Evolutionary conservation across 2,113 vertebrate genomes (phyloP), one percentile per base, ranked within the genome.

Genomic region (Petroica traversi): DNA sequence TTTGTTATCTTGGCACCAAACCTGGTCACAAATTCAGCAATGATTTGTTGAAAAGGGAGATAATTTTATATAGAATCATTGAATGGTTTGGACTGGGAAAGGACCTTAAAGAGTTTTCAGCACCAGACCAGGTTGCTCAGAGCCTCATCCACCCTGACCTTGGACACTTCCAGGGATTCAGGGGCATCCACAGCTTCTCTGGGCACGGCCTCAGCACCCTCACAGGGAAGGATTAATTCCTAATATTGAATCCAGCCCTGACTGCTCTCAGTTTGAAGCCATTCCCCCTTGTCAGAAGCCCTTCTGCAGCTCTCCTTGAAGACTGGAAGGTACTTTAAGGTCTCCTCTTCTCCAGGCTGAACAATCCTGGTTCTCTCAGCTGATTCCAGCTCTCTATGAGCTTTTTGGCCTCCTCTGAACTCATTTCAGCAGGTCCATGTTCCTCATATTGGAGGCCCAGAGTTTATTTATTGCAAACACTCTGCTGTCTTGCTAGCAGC

Each of bases 391-490:
- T 51, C 36, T 73, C 43, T 49, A n/a, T n/a, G 26, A 51, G 3
- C 45, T 19, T 19, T 33, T 2, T 3, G 2, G 48, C 12, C 43
- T 49, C 14, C 20, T 41, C 36, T 73, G 76, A 11, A 8, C 34
- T 80, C 0, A 0, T 12, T 73, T 15, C 49, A 72, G 75, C 58
- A 41, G 31, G 9, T 33, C 57, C 23, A 1, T 64, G 23, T 66
- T 36, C 33, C 29, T 26, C 14, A 1, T 5, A 0, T 9, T 7
- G 12, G 24, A 14, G 8, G 7, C 14, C 29, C 57, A 10, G 41
- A 22, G 33, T 61, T 85, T 8, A 18, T 82, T 57, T 76, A 57
- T 64, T 76, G 23, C 7, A 49, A 83, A 12, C 19, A 34, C n/a
- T 8, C 6, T 64, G 33, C 1, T 55, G 16, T 41, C 34, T 54